Percentiles rank a stretch among this genome's conserved stretches.
Evolutionary conservation across 1,140 invertebrate genomes (phyloP).

Genomic region (Nomia melanderi): DNA sequence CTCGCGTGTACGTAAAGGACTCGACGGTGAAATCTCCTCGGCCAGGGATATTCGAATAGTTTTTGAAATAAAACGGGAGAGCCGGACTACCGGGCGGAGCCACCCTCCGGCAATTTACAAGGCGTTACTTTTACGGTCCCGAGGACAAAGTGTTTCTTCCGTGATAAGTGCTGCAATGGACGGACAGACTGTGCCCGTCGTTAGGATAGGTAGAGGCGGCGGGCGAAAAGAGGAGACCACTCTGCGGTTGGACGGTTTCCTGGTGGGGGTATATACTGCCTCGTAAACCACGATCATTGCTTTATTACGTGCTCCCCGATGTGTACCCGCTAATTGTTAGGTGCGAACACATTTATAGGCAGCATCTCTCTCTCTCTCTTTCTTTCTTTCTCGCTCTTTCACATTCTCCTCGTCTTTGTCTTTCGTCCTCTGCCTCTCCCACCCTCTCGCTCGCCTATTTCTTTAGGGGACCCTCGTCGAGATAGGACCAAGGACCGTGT

Average conservation of each 20-base stretch:
- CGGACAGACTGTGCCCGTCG: conserved; percentile 51
- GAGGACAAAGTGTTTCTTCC: conserved; percentile 70
- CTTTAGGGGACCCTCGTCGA: conserved; percentile 12
- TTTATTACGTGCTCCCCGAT: conserved; percentile 75
- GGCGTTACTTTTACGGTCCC: conserved; percentile 67
- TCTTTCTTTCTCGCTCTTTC: too few species aligned
- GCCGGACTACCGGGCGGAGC: conserved; percentile 7
- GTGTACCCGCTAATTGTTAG: conserved; percentile 76
- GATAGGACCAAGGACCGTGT: not conserved
- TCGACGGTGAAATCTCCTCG: not conserved
- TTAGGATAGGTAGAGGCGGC: conserved; percentile 42
- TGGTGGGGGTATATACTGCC: conserved; percentile 71
- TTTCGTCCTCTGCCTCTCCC: too few species aligned
- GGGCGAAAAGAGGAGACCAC: conserved; percentile 49
- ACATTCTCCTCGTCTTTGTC: too few species aligned
- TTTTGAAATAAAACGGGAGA: conserved; percentile 21
- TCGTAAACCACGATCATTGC: conserved; percentile 79
- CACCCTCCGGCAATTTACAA: conserved; percentile 66
- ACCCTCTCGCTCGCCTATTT: conserved; percentile 36
- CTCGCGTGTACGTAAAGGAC: too few species aligned
- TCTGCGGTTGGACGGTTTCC: conserved; percentile 61
- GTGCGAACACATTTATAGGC: conserved; percentile 77
- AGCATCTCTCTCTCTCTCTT: too few species aligned
- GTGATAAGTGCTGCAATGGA: conserved; percentile 63
- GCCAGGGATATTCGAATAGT: conserved; percentile 8